Evolutionary conservation across 2,113 vertebrate genomes (phyloP), one percentile per base, ranked within the genome.

Genomic region (Sorex fumeus): DNA sequence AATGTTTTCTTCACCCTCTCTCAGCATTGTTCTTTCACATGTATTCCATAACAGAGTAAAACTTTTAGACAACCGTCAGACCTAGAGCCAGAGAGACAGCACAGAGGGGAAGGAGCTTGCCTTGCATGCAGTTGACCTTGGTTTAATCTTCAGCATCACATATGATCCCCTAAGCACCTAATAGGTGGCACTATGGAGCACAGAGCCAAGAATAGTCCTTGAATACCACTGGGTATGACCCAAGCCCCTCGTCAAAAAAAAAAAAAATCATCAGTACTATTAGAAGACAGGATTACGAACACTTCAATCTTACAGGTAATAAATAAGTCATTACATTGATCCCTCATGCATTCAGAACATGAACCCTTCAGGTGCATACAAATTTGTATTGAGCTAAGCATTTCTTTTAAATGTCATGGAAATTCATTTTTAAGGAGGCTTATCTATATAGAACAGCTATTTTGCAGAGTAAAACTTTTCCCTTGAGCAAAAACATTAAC

Each of bases 381-480:
- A 70, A 32, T 80, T 23, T 69, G 74, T 34, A 81, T 0, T 28
- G 57, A 71, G 13, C 30, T 75, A 92, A 40, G 11, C 4, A 8
- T 70, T 67, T 67, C 78, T 91, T 81, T 81, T 45, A 87, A 93
- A 81, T 45, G 18, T n/a, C 77, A 77, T 2, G 4, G 64, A 25
- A 92, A 87, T 92, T 43, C 64, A 34, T 80, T 84, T 80, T 87
- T 80, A 87, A 86, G 30, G 43, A 77, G 50, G 0, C 30, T 40
- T 80, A 57, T 18, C 28, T 43, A 25, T 47, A 89, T 8, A 53
- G 30, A 83, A 45, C n/a, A 34, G 47, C 88, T 60, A 76, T 71
- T 79, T 93, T 91, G 82, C n/a, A 87, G 27, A 70, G 50, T 60
- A 91, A 30, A 81, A 40, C 30, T 90, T 94, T 82, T 89, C 66